Percentiles rank a stretch among this genome's conserved stretches.
Evolutionary conservation across 2,797 vertebrate species (phyloP).

Genomic region (Phoeniculus purpureus): DNA sequence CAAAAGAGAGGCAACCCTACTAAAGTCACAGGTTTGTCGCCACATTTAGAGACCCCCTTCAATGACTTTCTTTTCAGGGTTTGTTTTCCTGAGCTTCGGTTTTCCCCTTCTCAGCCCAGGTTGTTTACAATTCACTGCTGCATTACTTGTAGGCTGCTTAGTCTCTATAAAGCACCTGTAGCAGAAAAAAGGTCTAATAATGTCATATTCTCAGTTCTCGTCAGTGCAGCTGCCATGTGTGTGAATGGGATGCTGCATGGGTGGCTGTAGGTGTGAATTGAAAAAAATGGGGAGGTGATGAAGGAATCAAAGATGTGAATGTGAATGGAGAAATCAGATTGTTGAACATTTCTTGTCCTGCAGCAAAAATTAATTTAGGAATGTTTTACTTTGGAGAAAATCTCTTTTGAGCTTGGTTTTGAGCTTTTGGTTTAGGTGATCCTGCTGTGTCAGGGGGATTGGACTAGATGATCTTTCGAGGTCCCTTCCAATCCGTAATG

Average conservation of each 20-base stretch:
- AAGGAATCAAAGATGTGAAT: conserved; percentile 17
- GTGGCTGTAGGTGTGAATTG: conserved; percentile 22
- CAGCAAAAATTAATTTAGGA: conserved; percentile 14
- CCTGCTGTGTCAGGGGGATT: no score
- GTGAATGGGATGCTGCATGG: background rate
- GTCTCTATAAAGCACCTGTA: background rate
- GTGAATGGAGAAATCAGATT: background rate
- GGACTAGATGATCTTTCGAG: no score
- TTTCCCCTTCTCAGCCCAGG: background rate
- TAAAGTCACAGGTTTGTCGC: background rate
- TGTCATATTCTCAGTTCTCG: conserved; percentile 32
- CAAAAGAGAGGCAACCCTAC: background rate
- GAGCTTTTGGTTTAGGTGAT: no score
- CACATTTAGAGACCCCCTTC: background rate
- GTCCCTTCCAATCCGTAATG: no score
- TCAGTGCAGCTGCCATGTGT: conserved; percentile 22
- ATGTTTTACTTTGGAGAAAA: conserved; percentile 13
- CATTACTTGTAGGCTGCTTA: conserved; percentile 7
- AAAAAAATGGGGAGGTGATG: conserved; percentile 23
- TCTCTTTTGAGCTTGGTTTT: no score
- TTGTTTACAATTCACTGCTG: conserved; percentile 18
- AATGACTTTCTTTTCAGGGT: background rate
- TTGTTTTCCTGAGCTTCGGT: background rate
- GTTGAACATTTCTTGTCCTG: conserved; percentile 32
- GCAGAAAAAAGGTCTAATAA: background rate